Evolutionary conservation across 2,797 vertebrate genomes (phyloP), one percentile per base, ranked within the genome.

Genomic region (Labeo calbasu): DNA sequence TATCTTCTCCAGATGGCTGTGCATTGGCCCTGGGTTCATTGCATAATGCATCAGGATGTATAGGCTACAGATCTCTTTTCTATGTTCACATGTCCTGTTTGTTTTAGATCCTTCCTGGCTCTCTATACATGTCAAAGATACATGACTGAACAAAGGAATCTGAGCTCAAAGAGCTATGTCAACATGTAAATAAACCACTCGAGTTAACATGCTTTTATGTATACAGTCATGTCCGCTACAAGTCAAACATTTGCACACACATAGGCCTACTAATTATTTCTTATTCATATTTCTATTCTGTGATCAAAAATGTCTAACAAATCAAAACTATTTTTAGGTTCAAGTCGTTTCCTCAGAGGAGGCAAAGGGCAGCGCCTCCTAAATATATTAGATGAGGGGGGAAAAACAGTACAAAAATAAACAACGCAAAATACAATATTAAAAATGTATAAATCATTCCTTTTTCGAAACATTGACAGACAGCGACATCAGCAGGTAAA

Each of bases 81-180:
- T 84, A 28, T 28, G 17, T 81, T 68, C 25, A 78, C 15, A 77
- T 73, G 86, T 88, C 68, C 81, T 88, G 85, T 81, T 86, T 86
- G 48, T 61, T 72, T 78, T 36, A 85, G 53, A 78, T 75, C 28
- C 32, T 81, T 86, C 72, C 85, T 83, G 57, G 14, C 32, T 77
- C 28, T 82, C 40, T 77, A 19, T 71, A 32, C 63, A 70, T 75
- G 46, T 79, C 53, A 19, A 77, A 50, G 57, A 79, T 50, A 46
- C 50, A 48, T 43, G 28, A 48, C 25, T 63, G 69, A 77, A 81
- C 66, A 66, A 51, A 57, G 25, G 83, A 12, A 23, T 63, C 21
- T 48, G 36, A 75, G 19, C 12, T 80, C 17, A 69, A 46, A 79
- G 50, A 70, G 48, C 28, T 59, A 13, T 81, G 68, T 57, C 51